Percentiles rank a stretch among this genome's conserved stretches.
Evolutionary conservation across 1,140 invertebrate genomes (phyloP).

Genomic region (Saxidomus purpurata): DNA sequence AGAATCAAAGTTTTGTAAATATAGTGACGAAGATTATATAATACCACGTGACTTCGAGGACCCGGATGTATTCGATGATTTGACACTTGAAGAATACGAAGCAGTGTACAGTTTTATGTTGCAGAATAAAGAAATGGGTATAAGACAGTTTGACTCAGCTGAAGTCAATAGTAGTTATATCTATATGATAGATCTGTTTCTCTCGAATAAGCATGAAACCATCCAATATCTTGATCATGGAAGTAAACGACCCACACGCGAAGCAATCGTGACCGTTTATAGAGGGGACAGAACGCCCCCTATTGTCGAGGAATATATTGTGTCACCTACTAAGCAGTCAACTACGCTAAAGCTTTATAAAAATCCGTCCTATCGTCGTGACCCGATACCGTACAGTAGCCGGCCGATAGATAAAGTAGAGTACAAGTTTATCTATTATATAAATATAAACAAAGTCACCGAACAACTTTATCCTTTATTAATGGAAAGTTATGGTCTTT

Average conservation of each 20-base stretch:
- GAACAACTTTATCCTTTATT: slow-evolving; percentile 74
- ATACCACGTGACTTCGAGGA: slow-evolving; percentile 43
- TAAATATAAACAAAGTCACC: slow-evolving; percentile 44
- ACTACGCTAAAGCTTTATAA: neutral
- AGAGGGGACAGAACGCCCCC: neutral
- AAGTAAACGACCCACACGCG: slow-evolving; percentile 6
- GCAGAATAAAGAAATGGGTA: neutral
- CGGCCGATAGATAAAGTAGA: slow-evolving; percentile 15
- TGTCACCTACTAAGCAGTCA: slow-evolving; percentile 18
- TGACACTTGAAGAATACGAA: slow-evolving; percentile 47
- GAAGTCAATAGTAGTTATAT: slow-evolving; percentile 56
- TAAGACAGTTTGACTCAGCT: slow-evolving; percentile 21
- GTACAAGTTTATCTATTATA: neutral
- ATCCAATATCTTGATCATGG: slow-evolving; percentile 40
- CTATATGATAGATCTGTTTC: slow-evolving; percentile 40
- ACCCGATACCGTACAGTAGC: slow-evolving; percentile 40
- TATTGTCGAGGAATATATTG: slow-evolving; percentile 54
- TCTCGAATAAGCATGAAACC: slow-evolving; percentile 18
- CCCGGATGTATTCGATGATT: slow-evolving; percentile 57
- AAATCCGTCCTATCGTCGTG: slow-evolving; percentile 21
- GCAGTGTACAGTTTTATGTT: slow-evolving; percentile 27
- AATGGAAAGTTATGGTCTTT: slow-evolving; percentile 78
- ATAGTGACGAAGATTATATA: slow-evolving; percentile 19
- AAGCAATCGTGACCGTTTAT: slow-evolving; percentile 37
- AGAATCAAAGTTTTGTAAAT: neutral